Evolutionary conservation across 64 coral and sea anemone genomes (phyloP).

Genomic region (Pocillopora verrucosa): DNA sequence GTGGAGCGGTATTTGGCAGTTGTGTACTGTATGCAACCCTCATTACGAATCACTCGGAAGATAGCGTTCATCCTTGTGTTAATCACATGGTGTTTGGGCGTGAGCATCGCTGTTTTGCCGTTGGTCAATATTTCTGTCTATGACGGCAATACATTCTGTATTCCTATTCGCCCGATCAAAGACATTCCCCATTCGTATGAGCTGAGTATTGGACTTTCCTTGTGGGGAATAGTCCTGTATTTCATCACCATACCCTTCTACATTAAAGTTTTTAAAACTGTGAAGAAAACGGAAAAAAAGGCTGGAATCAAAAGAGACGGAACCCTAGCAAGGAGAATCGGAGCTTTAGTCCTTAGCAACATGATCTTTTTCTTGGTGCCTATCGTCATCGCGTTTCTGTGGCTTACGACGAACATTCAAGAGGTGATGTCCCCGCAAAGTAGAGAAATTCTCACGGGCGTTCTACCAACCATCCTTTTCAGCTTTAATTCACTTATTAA

Average conservation of each 20-base stretch:
- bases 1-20: constrained; percentile 69
- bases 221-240: constrained; percentile 39
- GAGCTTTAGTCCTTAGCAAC: constrained; percentile 67
- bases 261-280: constrained; percentile 50
- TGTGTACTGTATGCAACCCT: constrained; percentile 68
- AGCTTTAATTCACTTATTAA: constrained; percentile 75
- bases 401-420: constrained; percentile 58
- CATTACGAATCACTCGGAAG: constrained; percentile 26
- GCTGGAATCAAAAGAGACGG: constrained; percentile 40
- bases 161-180: constrained; percentile 58
- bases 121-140: constrained; percentile 65
- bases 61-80: constrained; percentile 8
- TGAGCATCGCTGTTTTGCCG: constrained; percentile 54
- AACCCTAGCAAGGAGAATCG: constrained; percentile 43
- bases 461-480: constrained; percentile 12
- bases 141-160: constrained; percentile 69
- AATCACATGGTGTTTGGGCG: constrained; percentile 47
- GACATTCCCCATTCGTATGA: constrained; percentile 45
- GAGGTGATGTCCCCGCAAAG: constrained; percentile 62
- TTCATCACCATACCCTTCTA: constrained; percentile 71
- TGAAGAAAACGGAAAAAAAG: constrained; percentile 51
- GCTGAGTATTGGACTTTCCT: constrained; percentile 35
- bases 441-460: constrained; percentile 73
- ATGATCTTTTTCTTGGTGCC: constrained; percentile 83
- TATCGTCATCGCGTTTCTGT: constrained; percentile 55